These are phyloP conservation scores for Zonitis immaculata DNA, from an alignment of 2,888 invertebrate genomes.

Conservation along the genomic window DNA sequence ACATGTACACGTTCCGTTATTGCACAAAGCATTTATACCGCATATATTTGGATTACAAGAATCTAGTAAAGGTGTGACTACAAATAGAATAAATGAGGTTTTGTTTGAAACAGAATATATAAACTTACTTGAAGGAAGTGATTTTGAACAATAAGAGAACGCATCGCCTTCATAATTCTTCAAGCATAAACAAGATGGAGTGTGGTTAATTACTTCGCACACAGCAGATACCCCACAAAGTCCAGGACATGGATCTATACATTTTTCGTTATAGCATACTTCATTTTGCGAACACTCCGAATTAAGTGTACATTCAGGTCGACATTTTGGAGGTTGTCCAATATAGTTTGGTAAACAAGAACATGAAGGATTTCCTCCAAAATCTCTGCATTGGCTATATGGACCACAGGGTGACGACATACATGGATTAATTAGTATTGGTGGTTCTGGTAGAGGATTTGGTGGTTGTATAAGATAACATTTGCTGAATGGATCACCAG, in stretches of 20 bases:
- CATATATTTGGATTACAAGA: slow-evolving; percentile 67
- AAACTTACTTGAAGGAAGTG: slow-evolving; percentile 32
- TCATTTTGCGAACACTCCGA: slow-evolving; percentile 69
- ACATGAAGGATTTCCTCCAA: slow-evolving; percentile 66
- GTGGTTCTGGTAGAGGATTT: slow-evolving; percentile 23
- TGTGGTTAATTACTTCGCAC: slow-evolving; percentile 71
- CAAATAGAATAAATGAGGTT: slow-evolving; percentile 20
- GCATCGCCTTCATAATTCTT: slow-evolving; percentile 70
- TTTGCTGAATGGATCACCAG: slow-evolving; percentile 58
- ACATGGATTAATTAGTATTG: slow-evolving; percentile 37
- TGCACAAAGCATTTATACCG: slow-evolving; percentile 70
- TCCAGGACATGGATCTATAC: slow-evolving; percentile 76
- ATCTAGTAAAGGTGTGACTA: slow-evolving; percentile 49
- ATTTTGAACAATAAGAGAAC: slow-evolving; percentile 54
- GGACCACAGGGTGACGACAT: slow-evolving; percentile 48
- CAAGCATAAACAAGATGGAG: slow-evolving; percentile 68
- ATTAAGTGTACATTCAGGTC: slow-evolving; percentile 58
- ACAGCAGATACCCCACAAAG: slow-evolving; percentile 70
- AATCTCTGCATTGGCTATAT: slow-evolving; percentile 58
- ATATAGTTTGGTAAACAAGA: slow-evolving; percentile 64
- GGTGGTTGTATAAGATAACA: slow-evolving; percentile 35
- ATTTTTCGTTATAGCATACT: slow-evolving; percentile 73
- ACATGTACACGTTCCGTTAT: slow-evolving; percentile 70
- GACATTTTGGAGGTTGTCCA: slow-evolving; percentile 61
- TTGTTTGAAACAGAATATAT: background rate